A percentile compares a stretch with the other conserved stretches of the same genome.
Conservation (phyloP, 2,113 vertebrate genomes). For the Chaenogobius annularis region DNA sequence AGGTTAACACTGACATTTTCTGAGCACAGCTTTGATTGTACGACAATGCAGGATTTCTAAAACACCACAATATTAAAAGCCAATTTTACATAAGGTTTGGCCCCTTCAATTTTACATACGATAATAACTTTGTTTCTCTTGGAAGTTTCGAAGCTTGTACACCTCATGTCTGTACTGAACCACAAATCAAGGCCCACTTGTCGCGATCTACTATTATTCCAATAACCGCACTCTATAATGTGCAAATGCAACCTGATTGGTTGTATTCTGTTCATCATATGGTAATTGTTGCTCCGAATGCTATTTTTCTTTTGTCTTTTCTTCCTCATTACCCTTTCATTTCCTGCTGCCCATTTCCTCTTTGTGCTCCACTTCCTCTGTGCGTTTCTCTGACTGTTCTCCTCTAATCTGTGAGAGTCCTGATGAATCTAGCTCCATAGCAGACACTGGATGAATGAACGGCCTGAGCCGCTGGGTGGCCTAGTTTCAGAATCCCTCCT, state of each 20-base stretch:
- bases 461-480: constrained; percentile 56
- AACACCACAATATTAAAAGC: too few species aligned
- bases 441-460: constrained; percentile 30
- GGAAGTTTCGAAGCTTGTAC: too few species aligned
- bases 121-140: too few species aligned
- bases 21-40: too few species aligned
- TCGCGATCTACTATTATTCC: neutral
- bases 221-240: neutral
- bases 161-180: neutral
- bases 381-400: constrained; percentile 16
- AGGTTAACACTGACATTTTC: too few species aligned
- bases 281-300: neutral
- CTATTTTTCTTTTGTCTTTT: neutral
- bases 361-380: neutral
- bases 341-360: constrained; percentile 4
- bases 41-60: too few species aligned
- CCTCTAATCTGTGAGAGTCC: constrained; percentile 2
- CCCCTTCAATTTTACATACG: too few species aligned
- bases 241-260: neutral
- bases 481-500: constrained; percentile 53
- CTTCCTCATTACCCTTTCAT: neutral
- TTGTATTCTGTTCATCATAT: neutral
- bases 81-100: too few species aligned
- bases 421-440: constrained; percentile 21
- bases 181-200: neutral